A percentile compares a stretch with the other conserved stretches of the same genome.
Evolutionary conservation across 2,797 vertebrate species (phyloP).

Genomic region (Bradypodion pumilum): DNA sequence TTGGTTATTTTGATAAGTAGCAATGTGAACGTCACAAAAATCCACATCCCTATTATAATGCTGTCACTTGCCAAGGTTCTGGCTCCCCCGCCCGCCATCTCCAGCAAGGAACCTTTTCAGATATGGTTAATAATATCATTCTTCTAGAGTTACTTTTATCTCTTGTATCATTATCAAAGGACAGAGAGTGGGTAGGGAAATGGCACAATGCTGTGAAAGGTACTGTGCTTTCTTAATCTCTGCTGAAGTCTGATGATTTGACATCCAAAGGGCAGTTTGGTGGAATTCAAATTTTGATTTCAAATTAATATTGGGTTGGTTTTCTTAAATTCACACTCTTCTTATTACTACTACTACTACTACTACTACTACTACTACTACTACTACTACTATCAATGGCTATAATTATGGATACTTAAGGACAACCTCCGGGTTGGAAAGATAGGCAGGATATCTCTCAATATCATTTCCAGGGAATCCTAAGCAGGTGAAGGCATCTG

Average conservation of each 20-base stretch:
- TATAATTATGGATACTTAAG: no score
- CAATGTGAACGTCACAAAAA: not conserved
- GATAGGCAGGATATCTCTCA: no score
- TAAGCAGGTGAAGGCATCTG: no score
- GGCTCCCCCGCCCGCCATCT: constrained; percentile 17
- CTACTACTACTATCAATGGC: no score
- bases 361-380: no score
- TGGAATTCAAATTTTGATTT: not conserved
- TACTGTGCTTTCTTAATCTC: not conserved
- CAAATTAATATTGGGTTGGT: not conserved
- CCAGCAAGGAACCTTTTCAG: not conserved
- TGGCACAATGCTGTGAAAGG: not conserved
- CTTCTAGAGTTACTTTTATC: constrained; percentile 7
- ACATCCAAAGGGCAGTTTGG: not conserved
- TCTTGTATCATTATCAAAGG: not conserved
- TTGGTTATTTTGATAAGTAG: not conserved
- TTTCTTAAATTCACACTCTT: not conserved
- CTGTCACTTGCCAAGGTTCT: constrained; percentile 8
- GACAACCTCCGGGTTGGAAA: no score
- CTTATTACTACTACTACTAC: no score
- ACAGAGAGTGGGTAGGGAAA: not conserved
- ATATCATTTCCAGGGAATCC: no score
- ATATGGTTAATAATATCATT: not conserved
- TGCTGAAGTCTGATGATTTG: not conserved
- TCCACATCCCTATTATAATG: not conserved